A percentile compares a stretch with the other conserved stretches of the same genome.
Conservation (phyloP, 2,113 vertebrate genomes). For the Gymnogyps californianus region DNA sequence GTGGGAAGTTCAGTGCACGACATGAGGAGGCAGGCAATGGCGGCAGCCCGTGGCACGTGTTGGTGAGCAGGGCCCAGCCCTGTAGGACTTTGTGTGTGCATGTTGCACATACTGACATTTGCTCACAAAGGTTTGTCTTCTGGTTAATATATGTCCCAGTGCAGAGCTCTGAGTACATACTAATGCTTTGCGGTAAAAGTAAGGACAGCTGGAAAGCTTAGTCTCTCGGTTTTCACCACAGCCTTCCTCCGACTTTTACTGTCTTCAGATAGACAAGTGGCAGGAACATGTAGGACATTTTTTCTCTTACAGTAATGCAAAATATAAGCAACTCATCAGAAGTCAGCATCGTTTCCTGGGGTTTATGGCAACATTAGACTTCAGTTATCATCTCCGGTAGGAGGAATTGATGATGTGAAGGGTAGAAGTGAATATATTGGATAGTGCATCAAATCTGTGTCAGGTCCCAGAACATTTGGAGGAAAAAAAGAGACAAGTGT, state of each 20-base stretch:
- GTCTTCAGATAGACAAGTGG: not conserved
- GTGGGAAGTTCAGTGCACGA: not conserved
- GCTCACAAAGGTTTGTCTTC: not conserved
- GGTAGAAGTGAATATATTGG: not conserved
- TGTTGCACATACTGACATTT: not conserved
- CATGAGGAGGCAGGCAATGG: not conserved
- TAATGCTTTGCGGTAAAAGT: not conserved
- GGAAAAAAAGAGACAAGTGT: not conserved
- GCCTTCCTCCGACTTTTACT: not conserved
- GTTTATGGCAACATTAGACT: not conserved
- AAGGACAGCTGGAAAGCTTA: not conserved
- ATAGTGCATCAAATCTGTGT: not conserved
- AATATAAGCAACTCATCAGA: not conserved
- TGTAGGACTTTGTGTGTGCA: not conserved
- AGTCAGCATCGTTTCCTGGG: not conserved
- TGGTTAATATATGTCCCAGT: not conserved
- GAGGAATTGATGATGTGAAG: not conserved
- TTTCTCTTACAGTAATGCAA: not conserved
- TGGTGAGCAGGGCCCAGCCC: not conserved
- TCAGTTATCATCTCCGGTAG: not conserved
- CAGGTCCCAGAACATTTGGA: not conserved
- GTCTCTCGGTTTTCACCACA: not conserved
- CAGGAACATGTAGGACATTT: not conserved
- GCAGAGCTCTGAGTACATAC: not conserved
- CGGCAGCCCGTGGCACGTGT: accelerated